Evolutionary conservation across 2,888 invertebrate species (phyloP).

Genomic region (Agriopis leucophaearia): DNA sequence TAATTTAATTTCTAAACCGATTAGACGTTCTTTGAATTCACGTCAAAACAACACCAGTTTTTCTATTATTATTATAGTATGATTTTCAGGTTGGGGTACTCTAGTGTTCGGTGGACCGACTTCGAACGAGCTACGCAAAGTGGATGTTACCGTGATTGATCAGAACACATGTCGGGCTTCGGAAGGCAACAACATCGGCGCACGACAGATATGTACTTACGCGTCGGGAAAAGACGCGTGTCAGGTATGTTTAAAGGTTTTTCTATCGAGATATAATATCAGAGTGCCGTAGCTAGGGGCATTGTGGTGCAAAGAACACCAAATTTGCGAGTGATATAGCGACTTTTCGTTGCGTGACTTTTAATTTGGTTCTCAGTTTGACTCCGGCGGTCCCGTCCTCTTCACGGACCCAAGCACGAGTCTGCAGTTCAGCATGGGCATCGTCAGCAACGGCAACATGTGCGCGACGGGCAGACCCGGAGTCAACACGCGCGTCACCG

Average conservation of each 20-base stretch:
- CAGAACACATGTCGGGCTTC: not conserved
- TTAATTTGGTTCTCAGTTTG: slow-evolving; percentile 7
- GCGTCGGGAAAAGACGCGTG: slow-evolving; percentile 22
- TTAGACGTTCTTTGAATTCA: too few species aligned
- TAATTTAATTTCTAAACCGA: too few species aligned
- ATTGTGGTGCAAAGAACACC: too few species aligned
- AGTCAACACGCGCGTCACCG: slow-evolving; percentile 6
- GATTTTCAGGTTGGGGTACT: slow-evolving; percentile 24
- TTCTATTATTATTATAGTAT: not conserved
- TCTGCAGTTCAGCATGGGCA: not conserved
- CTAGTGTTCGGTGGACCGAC: slow-evolving; percentile 11
- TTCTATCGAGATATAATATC: too few species aligned
- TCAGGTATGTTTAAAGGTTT: slow-evolving; percentile 24
- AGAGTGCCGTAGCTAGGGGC: too few species aligned
- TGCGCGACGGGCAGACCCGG: slow-evolving; percentile 12
- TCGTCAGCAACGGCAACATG: slow-evolving; percentile 12
- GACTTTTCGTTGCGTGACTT: too few species aligned
- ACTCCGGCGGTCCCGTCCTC: slow-evolving; percentile 24
- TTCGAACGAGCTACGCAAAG: slow-evolving; percentile 6
- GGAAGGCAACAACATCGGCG: not conserved
- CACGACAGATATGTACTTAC: slow-evolving; percentile 21
- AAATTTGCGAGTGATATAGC: too few species aligned
- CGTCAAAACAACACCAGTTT: too few species aligned
- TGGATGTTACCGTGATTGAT: slow-evolving; percentile 10
- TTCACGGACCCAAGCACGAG: not conserved